These are phyloP conservation scores for Lemur catta DNA, from an alignment of 2,797 vertebrate genomes.

Conservation along the genomic window DNA sequence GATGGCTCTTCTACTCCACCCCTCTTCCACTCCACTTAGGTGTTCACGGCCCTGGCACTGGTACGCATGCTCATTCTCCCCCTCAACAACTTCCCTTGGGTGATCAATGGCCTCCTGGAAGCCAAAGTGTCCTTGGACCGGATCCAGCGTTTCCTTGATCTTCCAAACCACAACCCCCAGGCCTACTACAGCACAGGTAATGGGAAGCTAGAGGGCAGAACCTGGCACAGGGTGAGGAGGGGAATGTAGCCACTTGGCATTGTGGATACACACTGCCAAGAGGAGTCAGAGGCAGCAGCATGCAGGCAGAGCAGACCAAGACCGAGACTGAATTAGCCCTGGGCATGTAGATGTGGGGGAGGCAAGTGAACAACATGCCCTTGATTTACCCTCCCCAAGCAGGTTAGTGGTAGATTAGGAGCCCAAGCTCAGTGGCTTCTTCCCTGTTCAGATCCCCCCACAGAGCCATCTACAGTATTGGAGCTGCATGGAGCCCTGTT, in stretches of 20 bases:
- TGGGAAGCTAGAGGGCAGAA: neutral
- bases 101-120: constrained; percentile 93
- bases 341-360: neutral
- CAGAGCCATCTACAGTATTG: constrained; percentile 82
- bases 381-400: neutral
- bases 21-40: constrained; percentile 81
- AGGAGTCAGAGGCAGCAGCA: neutral
- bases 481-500: constrained; percentile 89
- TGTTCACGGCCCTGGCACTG: constrained; percentile 95
- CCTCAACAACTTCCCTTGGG: constrained; percentile 96
- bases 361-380: neutral
- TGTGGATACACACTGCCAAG: neutral
- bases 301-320: neutral
- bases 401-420: neutral
- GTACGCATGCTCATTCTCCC: constrained; percentile 95
- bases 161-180: constrained; percentile 89
- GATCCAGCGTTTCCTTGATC: constrained; percentile 92
- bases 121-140: constrained; percentile 96
- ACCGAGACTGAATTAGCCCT: neutral
- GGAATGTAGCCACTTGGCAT: neutral
- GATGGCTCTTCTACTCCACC: neutral
- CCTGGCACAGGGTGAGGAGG: neutral
- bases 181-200: constrained; percentile 91
- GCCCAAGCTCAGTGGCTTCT: neutral
- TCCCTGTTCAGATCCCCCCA: constrained; percentile 85